A percentile compares a stretch with the other conserved stretches of the same genome.
phyloP scores from a whole-genome alignment of 1,140 invertebrate genomes.

The Leptonema lineaticorne region DNA sequence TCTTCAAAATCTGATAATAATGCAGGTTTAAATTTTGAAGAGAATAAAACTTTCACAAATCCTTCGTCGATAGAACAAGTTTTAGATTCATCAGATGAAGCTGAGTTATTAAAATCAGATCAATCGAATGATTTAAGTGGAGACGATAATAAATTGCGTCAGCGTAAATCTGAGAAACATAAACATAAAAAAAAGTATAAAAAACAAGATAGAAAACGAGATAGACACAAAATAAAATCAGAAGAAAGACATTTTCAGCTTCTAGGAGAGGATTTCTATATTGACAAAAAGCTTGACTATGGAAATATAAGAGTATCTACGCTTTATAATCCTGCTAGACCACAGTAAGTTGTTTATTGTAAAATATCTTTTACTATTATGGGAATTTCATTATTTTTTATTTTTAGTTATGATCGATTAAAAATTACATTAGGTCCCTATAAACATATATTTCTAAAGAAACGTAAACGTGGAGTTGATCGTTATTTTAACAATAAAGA shows the following conservation, averaged over 20 bases:
- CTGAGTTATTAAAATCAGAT: constrained; percentile 22
- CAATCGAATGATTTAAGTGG: not conserved
- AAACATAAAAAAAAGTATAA: constrained; percentile 2
- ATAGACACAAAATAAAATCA: not conserved
- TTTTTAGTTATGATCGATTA: constrained; percentile 25
- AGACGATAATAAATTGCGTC: not conserved
- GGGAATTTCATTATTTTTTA: not conserved
- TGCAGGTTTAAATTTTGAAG: not conserved
- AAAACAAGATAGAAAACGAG: constrained; percentile 3
- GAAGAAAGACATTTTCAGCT: constrained; percentile 4
- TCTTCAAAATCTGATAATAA: not conserved
- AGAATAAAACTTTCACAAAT: no score
- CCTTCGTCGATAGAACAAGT: not conserved
- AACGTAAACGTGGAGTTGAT: not conserved
- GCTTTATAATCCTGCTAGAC: constrained; percentile 37
- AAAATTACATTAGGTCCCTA: constrained; percentile 6
- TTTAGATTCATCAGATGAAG: constrained; percentile 3
- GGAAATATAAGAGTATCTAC: constrained; percentile 37
- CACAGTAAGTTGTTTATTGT: constrained; percentile 23
- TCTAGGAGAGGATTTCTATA: constrained; percentile 30
- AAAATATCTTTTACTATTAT: constrained; percentile 3
- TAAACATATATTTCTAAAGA: not conserved
- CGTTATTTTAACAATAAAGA: constrained; percentile 33
- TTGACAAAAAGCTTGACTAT: constrained; percentile 33
- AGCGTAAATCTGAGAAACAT: not conserved